Conservation (phyloP, 2,797 vertebrate species). For the Lemur catta region DNA sequence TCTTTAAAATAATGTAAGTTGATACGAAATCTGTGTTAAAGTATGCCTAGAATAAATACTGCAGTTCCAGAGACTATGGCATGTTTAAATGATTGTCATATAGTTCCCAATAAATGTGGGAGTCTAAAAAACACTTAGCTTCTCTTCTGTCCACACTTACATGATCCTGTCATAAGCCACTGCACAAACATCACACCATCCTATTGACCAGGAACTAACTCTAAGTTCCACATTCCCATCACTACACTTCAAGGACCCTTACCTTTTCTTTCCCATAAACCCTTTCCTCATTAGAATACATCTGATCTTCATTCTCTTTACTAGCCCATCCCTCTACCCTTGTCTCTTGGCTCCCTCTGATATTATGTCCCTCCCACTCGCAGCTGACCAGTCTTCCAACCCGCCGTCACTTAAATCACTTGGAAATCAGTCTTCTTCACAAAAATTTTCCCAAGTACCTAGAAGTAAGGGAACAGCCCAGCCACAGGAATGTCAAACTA, state of each 20-base stretch:
- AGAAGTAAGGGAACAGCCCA: not conserved
- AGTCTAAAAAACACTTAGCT: not conserved
- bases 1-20: slow-evolving; percentile 11
- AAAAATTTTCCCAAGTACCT: not conserved
- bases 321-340: not conserved
- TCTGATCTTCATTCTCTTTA: not conserved
- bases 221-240: not conserved
- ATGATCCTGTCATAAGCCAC: not conserved
- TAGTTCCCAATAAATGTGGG: slow-evolving; percentile 21
- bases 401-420: not conserved
- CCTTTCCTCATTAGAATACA: not conserved
- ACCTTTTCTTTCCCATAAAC: not conserved
- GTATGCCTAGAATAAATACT: not conserved
- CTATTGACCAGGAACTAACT: not conserved
- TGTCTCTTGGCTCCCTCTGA: not conserved
- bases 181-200: not conserved
- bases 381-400: not conserved
- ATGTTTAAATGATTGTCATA: not conserved
- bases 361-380: not conserved
- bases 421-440: not conserved
- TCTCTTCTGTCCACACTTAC: not conserved
- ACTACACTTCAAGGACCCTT: not conserved
- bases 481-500: not conserved
- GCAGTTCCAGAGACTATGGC: not conserved
- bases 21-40: not conserved